These are phyloP conservation scores for Heteromurus nitidus DNA, from an alignment of 2,888 invertebrate species.

Conservation along the genomic window DNA sequence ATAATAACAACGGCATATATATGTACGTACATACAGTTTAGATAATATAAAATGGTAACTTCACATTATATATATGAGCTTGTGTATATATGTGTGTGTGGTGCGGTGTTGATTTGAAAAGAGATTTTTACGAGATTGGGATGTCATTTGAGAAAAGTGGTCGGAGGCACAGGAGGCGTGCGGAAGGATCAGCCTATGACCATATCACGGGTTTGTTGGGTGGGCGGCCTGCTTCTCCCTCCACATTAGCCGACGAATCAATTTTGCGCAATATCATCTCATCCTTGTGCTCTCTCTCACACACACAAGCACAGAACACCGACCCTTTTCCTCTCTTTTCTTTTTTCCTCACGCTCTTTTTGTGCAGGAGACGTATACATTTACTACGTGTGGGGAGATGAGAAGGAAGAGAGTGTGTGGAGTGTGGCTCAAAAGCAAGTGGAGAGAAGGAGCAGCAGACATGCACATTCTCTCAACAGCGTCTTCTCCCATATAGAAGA, in stretches of 20 bases:
- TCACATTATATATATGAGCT: no score
- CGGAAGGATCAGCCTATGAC: constrained; percentile 71
- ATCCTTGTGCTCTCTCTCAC: constrained; percentile 36
- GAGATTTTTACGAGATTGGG: constrained; percentile 67
- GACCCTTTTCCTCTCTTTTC: constrained; percentile 41
- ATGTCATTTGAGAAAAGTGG: constrained; percentile 71
- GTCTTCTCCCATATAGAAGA: no score
- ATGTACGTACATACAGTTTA: no score
- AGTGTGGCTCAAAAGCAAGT: no score
- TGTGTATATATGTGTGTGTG: constrained; percentile 4
- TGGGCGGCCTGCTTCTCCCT: constrained; percentile 71
- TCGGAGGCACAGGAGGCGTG: constrained; percentile 72
- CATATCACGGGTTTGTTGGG: constrained; percentile 68
- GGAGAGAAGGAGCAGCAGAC: no score
- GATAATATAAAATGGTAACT: no score
- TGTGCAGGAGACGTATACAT: not conserved
- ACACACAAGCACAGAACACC: constrained; percentile 43
- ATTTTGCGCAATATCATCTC: constrained; percentile 72
- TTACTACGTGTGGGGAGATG: not conserved
- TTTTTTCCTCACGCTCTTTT: not conserved
- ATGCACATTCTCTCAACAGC: no score
- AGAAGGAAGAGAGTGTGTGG: no score
- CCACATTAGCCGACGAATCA: constrained; percentile 73
- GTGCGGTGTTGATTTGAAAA: constrained; percentile 61
- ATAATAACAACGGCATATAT: constrained; percentile 16